phyloP scores from a whole-genome alignment of 2,797 vertebrate genomes.

The Threskiornis aethiopicus region DNA sequence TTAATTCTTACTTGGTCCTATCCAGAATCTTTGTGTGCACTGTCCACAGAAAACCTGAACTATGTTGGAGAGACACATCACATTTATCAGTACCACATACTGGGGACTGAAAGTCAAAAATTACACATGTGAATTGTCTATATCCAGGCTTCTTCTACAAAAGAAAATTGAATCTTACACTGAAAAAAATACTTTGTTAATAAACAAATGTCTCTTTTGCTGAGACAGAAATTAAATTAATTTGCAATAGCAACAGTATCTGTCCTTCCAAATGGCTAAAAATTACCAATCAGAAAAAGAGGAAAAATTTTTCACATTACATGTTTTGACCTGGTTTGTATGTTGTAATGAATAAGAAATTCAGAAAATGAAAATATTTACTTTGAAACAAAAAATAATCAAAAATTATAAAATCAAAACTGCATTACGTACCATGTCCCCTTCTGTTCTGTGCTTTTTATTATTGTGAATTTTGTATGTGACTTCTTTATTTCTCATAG shows the following conservation, averaged over 20 bases:
- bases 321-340: neutral
- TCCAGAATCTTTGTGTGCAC: neutral
- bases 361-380: neutral
- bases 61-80: neutral
- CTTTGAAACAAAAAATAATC: neutral
- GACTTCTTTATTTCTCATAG: neutral
- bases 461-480: neutral
- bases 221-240: neutral
- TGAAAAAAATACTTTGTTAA: neutral
- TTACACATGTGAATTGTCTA: neutral
- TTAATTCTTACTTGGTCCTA: neutral
- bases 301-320: neutral
- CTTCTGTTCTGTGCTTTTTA: neutral
- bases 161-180: neutral
- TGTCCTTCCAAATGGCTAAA: neutral
- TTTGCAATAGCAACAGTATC: neutral
- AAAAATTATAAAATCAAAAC: neutral
- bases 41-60: neutral
- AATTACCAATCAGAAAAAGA: neutral
- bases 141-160: neutral
- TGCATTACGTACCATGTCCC: rapidly evolving
- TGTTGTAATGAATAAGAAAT: neutral
- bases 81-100: neutral
- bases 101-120: neutral
- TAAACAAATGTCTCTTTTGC: neutral